A percentile compares a stretch with the other conserved stretches of the same genome.
Conservation (phyloP, 2,113 vertebrate genomes). For the Myotis yumanensis region DNA sequence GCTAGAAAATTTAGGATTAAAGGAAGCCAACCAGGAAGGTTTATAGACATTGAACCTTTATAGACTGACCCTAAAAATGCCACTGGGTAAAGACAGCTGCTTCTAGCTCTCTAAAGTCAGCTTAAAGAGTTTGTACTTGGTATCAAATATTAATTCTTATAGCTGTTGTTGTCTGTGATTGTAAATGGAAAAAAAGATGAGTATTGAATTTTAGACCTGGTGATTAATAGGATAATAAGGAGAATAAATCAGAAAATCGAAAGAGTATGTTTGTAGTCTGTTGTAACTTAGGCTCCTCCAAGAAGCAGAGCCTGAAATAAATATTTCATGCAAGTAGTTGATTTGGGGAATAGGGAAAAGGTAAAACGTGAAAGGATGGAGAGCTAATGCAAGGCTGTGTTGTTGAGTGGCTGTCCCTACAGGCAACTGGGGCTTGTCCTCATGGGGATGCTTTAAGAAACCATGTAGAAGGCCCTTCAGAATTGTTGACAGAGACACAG, state of each 20-base stretch:
- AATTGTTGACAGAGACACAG: neutral
- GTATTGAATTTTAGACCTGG: constrained; percentile 43
- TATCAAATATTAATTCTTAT: constrained; percentile 44
- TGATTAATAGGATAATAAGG: constrained; percentile 57
- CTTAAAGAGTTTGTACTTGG: neutral
- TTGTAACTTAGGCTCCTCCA: neutral
- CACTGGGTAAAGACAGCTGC: constrained; percentile 11
- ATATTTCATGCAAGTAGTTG: neutral
- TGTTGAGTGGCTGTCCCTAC: neutral
- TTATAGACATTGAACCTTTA: neutral
- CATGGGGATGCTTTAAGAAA: neutral
- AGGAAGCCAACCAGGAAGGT: neutral
- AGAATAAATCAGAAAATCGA: neutral
- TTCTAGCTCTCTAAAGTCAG: neutral
- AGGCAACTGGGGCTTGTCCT: neutral
- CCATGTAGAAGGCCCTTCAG: neutral
- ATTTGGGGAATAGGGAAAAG: neutral
- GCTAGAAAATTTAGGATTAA: constrained; percentile 41
- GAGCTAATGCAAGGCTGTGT: neutral
- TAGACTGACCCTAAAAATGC: constrained; percentile 35
- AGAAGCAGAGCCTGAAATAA: constrained; percentile 21
- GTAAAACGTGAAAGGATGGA: neutral
- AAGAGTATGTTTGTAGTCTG: constrained; percentile 4
- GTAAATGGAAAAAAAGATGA: constrained; percentile 24
- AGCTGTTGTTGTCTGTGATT: constrained; percentile 19